Base-by-base conservation (phyloP, 1,140 invertebrate species). In the Hylyphantes graminicola region DNA sequence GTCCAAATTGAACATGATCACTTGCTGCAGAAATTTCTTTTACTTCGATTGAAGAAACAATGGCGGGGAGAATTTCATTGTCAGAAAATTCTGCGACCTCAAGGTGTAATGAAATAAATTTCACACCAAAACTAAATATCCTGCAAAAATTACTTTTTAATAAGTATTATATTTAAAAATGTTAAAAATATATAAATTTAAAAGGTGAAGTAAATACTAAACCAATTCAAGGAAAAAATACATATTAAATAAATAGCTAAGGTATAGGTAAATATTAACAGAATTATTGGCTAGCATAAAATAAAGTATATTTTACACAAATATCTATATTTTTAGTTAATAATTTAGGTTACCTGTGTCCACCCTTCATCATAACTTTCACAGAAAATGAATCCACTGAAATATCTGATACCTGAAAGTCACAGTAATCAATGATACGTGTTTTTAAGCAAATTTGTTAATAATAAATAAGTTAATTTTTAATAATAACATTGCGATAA, bases 341-440 rank as follows among this genome's bases (percentile, higher is more conserved):
- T 19, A 21, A 12, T 64, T 51, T 48, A 83, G 64, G 21, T 74
- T 54, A 85, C 76, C 82, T 74, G 10, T 85, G 70, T 17, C 85
- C 85, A 53, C 77, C 85, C 81, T 81, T 70, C 76, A 74, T 85
- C 85, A 85, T 85, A 51, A 85, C 17, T 72, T 85, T 85, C 4
- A 85, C 63, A 50, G 85, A 78, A 85, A 80, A 86, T 35, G 50
- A 53, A 51, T 75, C 73, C 74, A 86, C 35, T 7, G 57, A 48
- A 65, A 73, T 21, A 63, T 84, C 51, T 54, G 57, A 59, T 21
- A 64, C 21, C 85, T 86, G 59, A 6, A 61, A 76, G 53, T 53
- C 53, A 63, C 0, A 59, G 11, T 77, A 59, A 67, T 77, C 48
- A 48, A 61, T 63, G 61, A 63, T 63, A 73, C 35, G 5, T 1